Evolutionary conservation across 2,113 vertebrate genomes (phyloP).

Genomic region (Pagrus major): DNA sequence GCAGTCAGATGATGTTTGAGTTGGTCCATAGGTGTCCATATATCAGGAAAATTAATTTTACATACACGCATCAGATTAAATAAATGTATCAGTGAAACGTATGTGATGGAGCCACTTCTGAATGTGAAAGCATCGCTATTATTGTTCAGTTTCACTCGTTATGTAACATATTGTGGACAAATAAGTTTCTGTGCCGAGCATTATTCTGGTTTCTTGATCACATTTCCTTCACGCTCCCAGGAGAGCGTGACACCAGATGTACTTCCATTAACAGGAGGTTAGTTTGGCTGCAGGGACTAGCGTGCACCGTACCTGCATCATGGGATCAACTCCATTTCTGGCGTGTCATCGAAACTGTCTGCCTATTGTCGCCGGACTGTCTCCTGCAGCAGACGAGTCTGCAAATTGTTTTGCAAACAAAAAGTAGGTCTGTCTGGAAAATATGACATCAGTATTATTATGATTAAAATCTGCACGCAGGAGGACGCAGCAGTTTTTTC

Average conservation of each 20-base stretch:
- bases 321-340: constrained; percentile 9
- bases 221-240: background rate
- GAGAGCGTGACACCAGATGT: background rate
- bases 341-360: constrained; percentile 2
- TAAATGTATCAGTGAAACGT: background rate
- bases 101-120: background rate
- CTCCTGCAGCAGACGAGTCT: constrained; percentile 24
- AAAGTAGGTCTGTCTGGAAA: constrained; percentile 33
- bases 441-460: constrained; percentile 34
- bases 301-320: background rate
- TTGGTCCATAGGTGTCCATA: too few species aligned
- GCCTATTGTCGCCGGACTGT: constrained; percentile 6
- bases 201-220: background rate
- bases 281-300: background rate
- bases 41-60: too few species aligned
- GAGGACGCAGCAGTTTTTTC: constrained; percentile 13
- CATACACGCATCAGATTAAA: background rate
- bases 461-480: constrained; percentile 44
- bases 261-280: constrained; percentile 8
- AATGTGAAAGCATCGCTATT: background rate
- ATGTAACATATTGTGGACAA: constrained; percentile 5
- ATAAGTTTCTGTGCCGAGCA: background rate
- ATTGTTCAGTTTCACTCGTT: background rate
- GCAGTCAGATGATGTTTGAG: too few species aligned
- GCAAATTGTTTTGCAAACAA: constrained; percentile 31